Conservation (phyloP, 2,113 vertebrate genomes). For the Oncorhynchus kisutch region DNA sequence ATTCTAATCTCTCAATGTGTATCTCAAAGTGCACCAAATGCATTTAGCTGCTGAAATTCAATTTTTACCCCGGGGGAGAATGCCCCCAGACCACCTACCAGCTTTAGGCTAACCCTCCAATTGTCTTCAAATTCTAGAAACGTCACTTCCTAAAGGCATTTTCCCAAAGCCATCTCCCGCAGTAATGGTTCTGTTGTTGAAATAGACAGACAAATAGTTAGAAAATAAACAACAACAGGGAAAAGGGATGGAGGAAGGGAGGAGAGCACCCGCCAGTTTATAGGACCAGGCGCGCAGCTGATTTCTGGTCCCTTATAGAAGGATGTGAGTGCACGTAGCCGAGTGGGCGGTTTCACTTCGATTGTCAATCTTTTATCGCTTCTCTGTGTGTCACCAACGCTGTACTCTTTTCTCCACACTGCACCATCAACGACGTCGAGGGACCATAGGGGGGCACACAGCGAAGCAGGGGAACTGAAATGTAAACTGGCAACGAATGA, state of each 20-base stretch:
- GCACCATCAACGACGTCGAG: conserved; percentile 43
- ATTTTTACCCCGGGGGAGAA: too few species aligned
- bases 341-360: conserved; percentile 56
- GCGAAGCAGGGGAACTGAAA: background rate
- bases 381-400: conserved; percentile 7
- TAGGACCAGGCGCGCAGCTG: conserved; percentile 33
- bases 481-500: background rate
- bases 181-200: too few species aligned
- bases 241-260: background rate
- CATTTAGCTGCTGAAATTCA: too few species aligned
- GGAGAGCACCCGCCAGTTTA: conserved; percentile 22
- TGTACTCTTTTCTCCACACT: conserved; percentile 38
- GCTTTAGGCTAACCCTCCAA: too few species aligned
- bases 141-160: too few species aligned
- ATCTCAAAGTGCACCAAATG: too few species aligned
- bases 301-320: conserved; percentile 6
- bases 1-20: too few species aligned
- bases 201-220: too few species aligned
- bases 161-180: too few species aligned
- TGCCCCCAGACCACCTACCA: too few species aligned
- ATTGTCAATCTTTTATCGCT: conserved; percentile 26
- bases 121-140: too few species aligned
- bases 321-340: conserved; percentile 17
- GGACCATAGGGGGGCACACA: background rate
- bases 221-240: background rate